phyloP scores from a whole-genome alignment of 2,113 vertebrate genomes.

The Oncorhynchus tshawytscha region DNA sequence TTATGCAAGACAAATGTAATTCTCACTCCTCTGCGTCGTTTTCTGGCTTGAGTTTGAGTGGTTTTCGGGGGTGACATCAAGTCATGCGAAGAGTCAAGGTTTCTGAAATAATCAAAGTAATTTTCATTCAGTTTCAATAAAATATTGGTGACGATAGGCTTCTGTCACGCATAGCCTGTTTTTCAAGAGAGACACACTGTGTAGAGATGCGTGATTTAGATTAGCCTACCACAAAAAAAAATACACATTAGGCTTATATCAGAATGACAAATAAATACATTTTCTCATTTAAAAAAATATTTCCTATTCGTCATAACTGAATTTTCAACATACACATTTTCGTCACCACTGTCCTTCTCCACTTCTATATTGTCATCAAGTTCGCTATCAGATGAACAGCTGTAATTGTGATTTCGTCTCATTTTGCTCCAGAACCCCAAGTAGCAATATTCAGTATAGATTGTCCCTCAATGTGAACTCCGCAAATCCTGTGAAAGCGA shows the following conservation, averaged over 20 bases:
- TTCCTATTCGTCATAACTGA: background rate
- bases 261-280: background rate
- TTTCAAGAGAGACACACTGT: too few species aligned
- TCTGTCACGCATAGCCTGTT: too few species aligned
- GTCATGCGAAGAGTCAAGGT: slow-evolving; percentile 77
- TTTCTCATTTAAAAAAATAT: background rate
- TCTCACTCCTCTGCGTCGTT: slow-evolving; percentile 92
- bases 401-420: slow-evolving; percentile 90
- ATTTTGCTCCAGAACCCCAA: slow-evolving; percentile 53
- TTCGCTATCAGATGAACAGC: slow-evolving; percentile 89
- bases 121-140: too few species aligned
- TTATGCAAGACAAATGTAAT: background rate
- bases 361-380: slow-evolving; percentile 91
- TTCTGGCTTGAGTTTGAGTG: slow-evolving; percentile 91
- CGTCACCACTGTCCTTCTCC: slow-evolving; percentile 92
- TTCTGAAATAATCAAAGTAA: slow-evolving; percentile 47
- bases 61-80: slow-evolving; percentile 86
- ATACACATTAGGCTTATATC: background rate
- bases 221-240: too few species aligned
- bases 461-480: background rate
- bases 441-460: background rate
- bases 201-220: too few species aligned
- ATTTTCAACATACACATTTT: slow-evolving; percentile 79
- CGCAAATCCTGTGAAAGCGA: slow-evolving; percentile 23
- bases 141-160: too few species aligned